A percentile compares a stretch with the other conserved stretches of the same genome.
Evolutionary conservation across 2,888 invertebrate genomes (phyloP).

Genomic region (Congeria kusceri): DNA sequence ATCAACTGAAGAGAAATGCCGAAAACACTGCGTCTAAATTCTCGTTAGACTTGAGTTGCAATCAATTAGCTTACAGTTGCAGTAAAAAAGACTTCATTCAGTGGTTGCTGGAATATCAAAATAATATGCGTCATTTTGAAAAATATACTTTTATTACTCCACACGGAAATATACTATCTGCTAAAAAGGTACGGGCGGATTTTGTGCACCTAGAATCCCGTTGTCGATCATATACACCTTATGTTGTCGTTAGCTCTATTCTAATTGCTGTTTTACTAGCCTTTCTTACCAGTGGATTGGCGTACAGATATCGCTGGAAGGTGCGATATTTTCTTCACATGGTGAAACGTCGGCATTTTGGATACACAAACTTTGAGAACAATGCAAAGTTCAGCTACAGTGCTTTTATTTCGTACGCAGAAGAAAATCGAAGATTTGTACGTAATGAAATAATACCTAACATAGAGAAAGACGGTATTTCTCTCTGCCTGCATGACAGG

Average conservation of each 20-base stretch:
- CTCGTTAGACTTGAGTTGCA: constrained; percentile 34
- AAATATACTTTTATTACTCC: too few species aligned
- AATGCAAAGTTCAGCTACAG: constrained; percentile 28
- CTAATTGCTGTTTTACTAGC: constrained; percentile 29
- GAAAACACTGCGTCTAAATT: not conserved
- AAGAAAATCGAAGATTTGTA: constrained; percentile 37
- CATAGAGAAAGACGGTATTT: constrained; percentile 35
- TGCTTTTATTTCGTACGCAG: constrained; percentile 51
- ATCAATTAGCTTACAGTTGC: constrained; percentile 26
- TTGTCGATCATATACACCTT: constrained; percentile 10
- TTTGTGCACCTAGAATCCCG: too few species aligned
- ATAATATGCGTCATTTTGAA: not conserved
- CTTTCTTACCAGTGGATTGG: constrained; percentile 29
- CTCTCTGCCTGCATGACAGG: constrained; percentile 65
- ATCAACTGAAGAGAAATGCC: constrained; percentile 6
- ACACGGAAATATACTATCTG: too few species aligned
- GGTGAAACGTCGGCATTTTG: constrained; percentile 37
- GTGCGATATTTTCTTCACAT: constrained; percentile 52
- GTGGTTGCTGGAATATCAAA: constrained; percentile 31
- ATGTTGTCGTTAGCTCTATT: constrained; percentile 20
- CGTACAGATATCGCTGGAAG: constrained; percentile 58
- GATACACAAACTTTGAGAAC: constrained; percentile 13
- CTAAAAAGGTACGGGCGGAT: too few species aligned
- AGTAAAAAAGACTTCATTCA: constrained; percentile 16
- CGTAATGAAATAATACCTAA: constrained; percentile 20